phyloP scores from a whole-genome alignment of 2,888 invertebrate species.

The Brachylomia viminalis region DNA sequence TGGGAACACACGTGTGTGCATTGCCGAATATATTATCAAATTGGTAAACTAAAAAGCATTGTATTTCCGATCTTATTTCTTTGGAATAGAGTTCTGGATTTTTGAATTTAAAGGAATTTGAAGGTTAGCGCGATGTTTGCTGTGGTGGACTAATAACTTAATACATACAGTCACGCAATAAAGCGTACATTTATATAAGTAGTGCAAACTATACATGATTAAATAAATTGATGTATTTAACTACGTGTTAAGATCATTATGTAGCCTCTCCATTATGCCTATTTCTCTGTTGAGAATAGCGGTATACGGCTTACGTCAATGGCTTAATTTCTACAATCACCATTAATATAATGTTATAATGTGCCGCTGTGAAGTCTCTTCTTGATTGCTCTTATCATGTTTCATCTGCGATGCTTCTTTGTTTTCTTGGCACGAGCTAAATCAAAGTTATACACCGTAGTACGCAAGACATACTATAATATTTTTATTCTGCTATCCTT shows the following conservation, averaged over 20 bases:
- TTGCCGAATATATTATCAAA: slow-evolving; percentile 51
- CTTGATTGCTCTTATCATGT: not conserved
- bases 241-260: slow-evolving; percentile 44
- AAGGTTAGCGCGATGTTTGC: slow-evolving; percentile 52
- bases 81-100: slow-evolving; percentile 41
- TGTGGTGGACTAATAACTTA: slow-evolving; percentile 66
- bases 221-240: slow-evolving; percentile 52
- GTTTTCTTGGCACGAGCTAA: not conserved
- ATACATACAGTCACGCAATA: slow-evolving; percentile 64
- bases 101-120: slow-evolving; percentile 21
- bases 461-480: no score
- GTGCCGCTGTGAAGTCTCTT: not conserved
- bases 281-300: slow-evolving; percentile 23
- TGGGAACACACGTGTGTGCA: slow-evolving; percentile 74
- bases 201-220: slow-evolving; percentile 36
- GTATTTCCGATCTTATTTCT: slow-evolving; percentile 54
- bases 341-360: not conserved
- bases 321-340: slow-evolving; percentile 11
- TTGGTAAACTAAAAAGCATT: slow-evolving; percentile 25
- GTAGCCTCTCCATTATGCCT: slow-evolving; percentile 23
- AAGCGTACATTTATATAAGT: slow-evolving; percentile 34
- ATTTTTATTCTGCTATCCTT: no score
- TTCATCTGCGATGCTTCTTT: not conserved
- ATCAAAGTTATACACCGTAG: not conserved
- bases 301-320: not conserved